A percentile compares a stretch with the other conserved stretches of the same genome.
Conservation (phyloP, 2,888 invertebrate species). For the Orthosia gothica region DNA sequence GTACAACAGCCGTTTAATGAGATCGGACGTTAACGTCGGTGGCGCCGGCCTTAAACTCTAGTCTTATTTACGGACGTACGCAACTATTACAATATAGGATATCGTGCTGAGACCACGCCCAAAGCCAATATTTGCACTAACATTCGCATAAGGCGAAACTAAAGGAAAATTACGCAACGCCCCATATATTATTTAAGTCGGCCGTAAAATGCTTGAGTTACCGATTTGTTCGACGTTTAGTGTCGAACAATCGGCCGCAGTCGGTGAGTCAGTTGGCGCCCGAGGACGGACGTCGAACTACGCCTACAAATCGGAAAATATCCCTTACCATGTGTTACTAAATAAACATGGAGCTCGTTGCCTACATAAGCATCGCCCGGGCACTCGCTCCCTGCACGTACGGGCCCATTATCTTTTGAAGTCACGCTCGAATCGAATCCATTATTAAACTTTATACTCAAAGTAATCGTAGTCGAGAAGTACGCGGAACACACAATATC, state of each 20-base stretch:
- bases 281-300: slow-evolving; percentile 82
- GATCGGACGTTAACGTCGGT: slow-evolving; percentile 67
- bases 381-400: slow-evolving; percentile 61
- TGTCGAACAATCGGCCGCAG: slow-evolving; percentile 86
- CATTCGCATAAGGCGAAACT: slow-evolving; percentile 79
- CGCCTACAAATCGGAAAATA: slow-evolving; percentile 85
- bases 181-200: slow-evolving; percentile 88
- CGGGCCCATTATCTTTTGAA: slow-evolving; percentile 72
- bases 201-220: slow-evolving; percentile 89
- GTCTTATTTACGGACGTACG: slow-evolving; percentile 56
- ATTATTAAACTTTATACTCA: slow-evolving; percentile 74
- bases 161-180: slow-evolving; percentile 87
- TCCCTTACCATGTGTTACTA: slow-evolving; percentile 81
- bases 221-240: slow-evolving; percentile 89
- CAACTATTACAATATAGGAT: slow-evolving; percentile 60
- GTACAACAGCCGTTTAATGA: slow-evolving; percentile 72
- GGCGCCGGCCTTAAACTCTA: slow-evolving; percentile 57
- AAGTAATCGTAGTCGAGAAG: slow-evolving; percentile 71
- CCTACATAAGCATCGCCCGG: slow-evolving; percentile 68
- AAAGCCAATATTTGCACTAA: slow-evolving; percentile 79
- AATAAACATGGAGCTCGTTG: slow-evolving; percentile 73
- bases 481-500: slow-evolving; percentile 77
- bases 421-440: slow-evolving; percentile 76
- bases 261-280: slow-evolving; percentile 88
- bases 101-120: slow-evolving; percentile 64